Evolutionary conservation across 2,888 invertebrate genomes (phyloP), one percentile per base, ranked within the genome.

Genomic region (Troides aeacus): DNA sequence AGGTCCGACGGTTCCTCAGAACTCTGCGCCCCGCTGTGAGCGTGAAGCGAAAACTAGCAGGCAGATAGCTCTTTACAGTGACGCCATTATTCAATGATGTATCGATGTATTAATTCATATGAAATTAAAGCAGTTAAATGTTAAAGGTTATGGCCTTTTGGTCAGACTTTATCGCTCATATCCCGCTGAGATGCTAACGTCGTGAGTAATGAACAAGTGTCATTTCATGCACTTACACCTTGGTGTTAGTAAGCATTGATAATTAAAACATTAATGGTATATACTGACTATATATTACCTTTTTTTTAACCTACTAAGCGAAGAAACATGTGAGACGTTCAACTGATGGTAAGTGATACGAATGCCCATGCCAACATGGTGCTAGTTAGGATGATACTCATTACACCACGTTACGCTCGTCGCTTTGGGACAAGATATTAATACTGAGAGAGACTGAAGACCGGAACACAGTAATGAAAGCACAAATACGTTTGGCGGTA

Each of bases 101-200:
- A 92, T 90, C 84, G 89, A 88, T 82, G 84, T 87, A 89, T 90
- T 89, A 87, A 88, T 88, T 90, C 84, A 90, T 90, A 90, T 84
- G 85, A 89, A 89, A 89, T 84, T 85, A 86, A 87, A 87, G 86
- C 84, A 83, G 85, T 86, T 84, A 84, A 81, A 79, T 83, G 86
- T 82, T 82, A 87, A 88, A 89, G 89, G 89, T 89, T 89, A 88
- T 88, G 88, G 80, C 84, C 85, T 87, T 87, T 50, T 39, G 30
- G 50, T 84, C 18, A 5, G 83, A 79, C 76, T 83, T 83, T 83
- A 83, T 84, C 83, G 82, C 80, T 81, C 77, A 78, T 79, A 83
- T 78, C 88, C 88, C 75, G 88, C 59, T 84, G 89, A 72, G 88
- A 81, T 76, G 79, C 79, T 82, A 84, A 84, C 76, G 76, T 77